phyloP scores from a whole-genome alignment of 2,888 invertebrate species.

The Phorcus lineatus region DNA sequence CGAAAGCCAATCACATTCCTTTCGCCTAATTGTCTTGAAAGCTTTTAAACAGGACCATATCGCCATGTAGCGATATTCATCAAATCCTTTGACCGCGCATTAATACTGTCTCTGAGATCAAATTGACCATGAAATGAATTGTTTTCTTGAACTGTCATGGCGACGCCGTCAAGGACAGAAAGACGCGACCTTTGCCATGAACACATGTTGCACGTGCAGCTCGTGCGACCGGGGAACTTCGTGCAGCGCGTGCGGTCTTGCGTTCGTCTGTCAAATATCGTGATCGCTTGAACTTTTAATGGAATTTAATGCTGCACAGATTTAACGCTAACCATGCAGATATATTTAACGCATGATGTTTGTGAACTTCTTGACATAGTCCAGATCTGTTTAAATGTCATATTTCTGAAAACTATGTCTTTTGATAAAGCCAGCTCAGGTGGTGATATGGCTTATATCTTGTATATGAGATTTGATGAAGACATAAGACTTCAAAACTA shows the following conservation, averaged over 20 bases:
- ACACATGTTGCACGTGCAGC: background rate
- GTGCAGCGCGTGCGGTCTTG: background rate
- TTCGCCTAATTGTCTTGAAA: background rate
- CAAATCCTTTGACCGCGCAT: background rate
- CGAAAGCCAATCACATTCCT: background rate
- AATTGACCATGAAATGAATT: background rate
- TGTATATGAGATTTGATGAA: too few relatives aligned
- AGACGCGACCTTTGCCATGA: background rate
- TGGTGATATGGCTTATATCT: too few relatives aligned
- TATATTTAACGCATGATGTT: too few relatives aligned
- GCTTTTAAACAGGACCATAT: background rate
- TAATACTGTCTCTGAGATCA: background rate
- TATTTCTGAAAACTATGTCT: too few relatives aligned
- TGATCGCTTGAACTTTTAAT: slow-evolving; percentile 9
- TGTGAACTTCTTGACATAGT: too few relatives aligned
- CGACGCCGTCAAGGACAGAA: background rate
- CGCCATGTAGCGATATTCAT: background rate
- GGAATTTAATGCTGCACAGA: background rate
- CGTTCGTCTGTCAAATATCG: background rate
- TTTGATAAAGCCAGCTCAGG: too few relatives aligned
- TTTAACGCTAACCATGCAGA: too few relatives aligned
- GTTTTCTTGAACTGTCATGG: background rate
- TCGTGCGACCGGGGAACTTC: background rate
- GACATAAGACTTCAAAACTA: too few relatives aligned
- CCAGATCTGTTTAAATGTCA: too few relatives aligned